Conservation (phyloP, 2,113 vertebrate species). For the Dipodomys stephensi region DNA sequence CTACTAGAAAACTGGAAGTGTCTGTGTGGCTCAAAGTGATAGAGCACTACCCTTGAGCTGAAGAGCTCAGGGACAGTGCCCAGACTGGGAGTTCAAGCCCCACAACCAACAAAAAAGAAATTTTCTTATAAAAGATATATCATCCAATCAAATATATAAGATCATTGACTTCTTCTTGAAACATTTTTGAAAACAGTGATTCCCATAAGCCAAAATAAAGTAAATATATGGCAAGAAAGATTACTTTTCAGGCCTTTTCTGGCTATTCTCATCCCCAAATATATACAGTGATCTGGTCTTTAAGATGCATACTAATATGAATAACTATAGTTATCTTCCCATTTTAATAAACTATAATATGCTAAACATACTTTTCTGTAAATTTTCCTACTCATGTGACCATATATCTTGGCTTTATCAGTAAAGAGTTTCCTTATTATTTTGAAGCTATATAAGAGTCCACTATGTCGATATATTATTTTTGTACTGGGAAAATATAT, state of each 20-base stretch:
- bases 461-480: not conserved
- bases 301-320: not conserved
- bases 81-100: no score
- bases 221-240: not conserved
- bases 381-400: not conserved
- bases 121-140: not conserved
- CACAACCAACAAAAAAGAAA: no score
- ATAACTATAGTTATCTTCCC: not conserved
- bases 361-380: not conserved
- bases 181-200: not conserved
- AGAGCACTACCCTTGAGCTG: no score
- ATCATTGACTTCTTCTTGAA: not conserved
- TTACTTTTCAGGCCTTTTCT: not conserved
- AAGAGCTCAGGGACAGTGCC: no score
- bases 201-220: not conserved
- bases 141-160: not conserved
- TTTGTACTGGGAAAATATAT: not conserved
- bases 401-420: not conserved
- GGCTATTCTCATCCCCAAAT: not conserved
- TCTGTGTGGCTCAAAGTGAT: no score
- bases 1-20: no score
- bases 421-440: not conserved
- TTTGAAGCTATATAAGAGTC: not conserved
- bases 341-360: slow-evolving; percentile 7
- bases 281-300: not conserved